Evolutionary conservation across 2,888 invertebrate species (phyloP).

Genomic region (Resseliella maxima): DNA sequence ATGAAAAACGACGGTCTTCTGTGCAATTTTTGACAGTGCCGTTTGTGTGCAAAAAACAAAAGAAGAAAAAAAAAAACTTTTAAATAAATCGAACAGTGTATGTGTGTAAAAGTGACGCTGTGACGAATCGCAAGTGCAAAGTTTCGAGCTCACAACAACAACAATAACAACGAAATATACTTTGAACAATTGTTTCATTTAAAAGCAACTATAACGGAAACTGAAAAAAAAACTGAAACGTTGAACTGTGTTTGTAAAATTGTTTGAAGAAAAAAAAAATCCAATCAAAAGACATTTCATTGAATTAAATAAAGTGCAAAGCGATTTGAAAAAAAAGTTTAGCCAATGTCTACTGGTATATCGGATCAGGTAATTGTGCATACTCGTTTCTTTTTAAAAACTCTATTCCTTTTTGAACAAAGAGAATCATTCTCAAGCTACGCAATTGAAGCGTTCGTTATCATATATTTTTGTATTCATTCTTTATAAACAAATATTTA

Average conservation of each 20-base stretch:
- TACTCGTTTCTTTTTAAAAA: constrained; percentile 57
- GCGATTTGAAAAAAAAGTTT: constrained; percentile 69
- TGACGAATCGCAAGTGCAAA: constrained; percentile 4
- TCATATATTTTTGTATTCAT: not conserved
- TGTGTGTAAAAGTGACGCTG: constrained; percentile 49
- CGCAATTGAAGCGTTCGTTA: not conserved
- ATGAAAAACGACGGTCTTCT: not conserved
- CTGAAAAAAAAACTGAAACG: not conserved
- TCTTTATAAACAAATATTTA: not conserved
- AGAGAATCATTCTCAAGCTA: not conserved
- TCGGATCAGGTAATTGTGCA: constrained; percentile 81
- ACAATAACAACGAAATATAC: constrained; percentile 6
- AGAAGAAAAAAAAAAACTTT: not conserved
- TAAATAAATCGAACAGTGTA: not conserved
- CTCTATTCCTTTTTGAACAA: not conserved
- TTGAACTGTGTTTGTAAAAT: constrained; percentile 2
- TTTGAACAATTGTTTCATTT: not conserved
- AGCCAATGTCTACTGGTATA: constrained; percentile 92
- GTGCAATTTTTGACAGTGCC: not conserved
- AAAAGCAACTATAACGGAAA: not conserved
- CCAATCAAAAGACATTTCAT: not conserved
- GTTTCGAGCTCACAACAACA: constrained; percentile 15
- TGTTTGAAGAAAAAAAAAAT: not conserved
- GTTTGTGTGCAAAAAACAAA: not conserved
- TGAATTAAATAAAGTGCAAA: constrained; percentile 39